Evolutionary conservation across 2,113 vertebrate species (phyloP).

Genomic region (Aptenodytes forsteri): DNA sequence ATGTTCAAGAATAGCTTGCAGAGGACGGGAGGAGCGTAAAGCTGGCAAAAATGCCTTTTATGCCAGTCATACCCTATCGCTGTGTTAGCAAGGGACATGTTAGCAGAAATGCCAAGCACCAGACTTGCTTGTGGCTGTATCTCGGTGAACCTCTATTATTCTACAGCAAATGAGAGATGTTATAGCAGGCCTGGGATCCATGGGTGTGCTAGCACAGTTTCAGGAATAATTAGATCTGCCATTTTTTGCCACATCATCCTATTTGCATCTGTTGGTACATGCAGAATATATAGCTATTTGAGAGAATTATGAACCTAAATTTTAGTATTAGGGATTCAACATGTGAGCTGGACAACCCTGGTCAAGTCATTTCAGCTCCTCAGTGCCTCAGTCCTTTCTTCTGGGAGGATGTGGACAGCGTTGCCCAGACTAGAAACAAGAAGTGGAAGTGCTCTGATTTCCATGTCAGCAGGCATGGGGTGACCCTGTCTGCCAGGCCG

Average conservation of each 20-base stretch:
- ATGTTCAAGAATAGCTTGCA: constrained; percentile 31
- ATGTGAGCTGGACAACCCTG: background rate
- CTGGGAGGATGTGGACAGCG: too few relatives aligned
- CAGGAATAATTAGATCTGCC: background rate
- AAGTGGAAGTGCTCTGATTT: background rate
- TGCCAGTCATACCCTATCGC: background rate
- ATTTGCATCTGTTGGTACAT: background rate
- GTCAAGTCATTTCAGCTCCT: background rate
- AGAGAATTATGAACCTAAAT: background rate
- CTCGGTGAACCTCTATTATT: background rate
- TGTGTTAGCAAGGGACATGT: background rate
- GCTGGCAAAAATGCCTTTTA: background rate
- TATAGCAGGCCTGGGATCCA: background rate
- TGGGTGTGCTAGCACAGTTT: background rate
- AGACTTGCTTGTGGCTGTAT: background rate
- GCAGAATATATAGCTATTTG: background rate
- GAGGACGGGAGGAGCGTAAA: constrained; percentile 14
- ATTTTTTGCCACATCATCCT: background rate
- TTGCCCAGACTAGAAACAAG: background rate
- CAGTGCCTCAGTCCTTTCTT: background rate
- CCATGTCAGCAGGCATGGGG: background rate
- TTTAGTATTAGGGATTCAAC: background rate
- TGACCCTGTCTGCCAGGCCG: background rate
- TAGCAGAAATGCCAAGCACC: background rate
- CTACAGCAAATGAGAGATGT: background rate